phyloP scores from a whole-genome alignment of 2,797 vertebrate genomes.

The Hydrocynus forskahlii region DNA sequence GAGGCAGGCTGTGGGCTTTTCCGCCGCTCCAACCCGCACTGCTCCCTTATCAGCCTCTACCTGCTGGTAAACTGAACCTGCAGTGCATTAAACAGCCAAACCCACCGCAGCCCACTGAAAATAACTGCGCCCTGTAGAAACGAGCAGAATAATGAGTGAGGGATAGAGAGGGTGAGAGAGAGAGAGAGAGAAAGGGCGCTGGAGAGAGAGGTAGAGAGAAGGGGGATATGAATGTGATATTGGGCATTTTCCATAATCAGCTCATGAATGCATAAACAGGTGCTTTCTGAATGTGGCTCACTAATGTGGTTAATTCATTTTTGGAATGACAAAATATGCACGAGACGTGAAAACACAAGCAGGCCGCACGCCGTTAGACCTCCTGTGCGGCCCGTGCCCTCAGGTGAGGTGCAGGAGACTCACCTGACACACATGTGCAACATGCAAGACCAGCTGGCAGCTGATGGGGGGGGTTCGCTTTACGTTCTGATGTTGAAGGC shows the following conservation, averaged over 20 bases:
- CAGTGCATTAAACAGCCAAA: slow-evolving; percentile 76
- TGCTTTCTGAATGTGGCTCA: slow-evolving; percentile 37
- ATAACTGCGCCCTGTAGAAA: slow-evolving; percentile 65
- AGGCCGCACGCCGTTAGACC: background rate
- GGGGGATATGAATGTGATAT: slow-evolving; percentile 44
- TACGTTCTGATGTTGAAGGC: background rate
- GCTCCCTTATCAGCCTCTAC: slow-evolving; percentile 79
- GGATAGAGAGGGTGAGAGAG: slow-evolving; percentile 47
- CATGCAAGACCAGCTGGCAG: slow-evolving; percentile 12
- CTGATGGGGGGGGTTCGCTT: background rate
- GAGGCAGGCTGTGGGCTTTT: slow-evolving; percentile 63
- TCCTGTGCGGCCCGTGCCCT: background rate
- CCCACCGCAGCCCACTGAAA: slow-evolving; percentile 39
- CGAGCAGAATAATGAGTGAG: slow-evolving; percentile 72
- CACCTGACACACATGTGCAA: slow-evolving; percentile 9
- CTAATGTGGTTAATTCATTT: slow-evolving; percentile 35
- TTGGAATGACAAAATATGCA: slow-evolving; percentile 37
- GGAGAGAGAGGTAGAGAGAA: background rate
- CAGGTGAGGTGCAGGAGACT: slow-evolving; percentile 7
- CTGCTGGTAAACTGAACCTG: slow-evolving; percentile 80
- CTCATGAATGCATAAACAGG: slow-evolving; percentile 49
- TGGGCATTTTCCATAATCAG: slow-evolving; percentile 48
- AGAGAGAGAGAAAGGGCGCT: slow-evolving; percentile 20
- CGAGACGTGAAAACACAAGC: background rate
- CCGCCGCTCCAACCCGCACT: slow-evolving; percentile 62